Evolutionary conservation across 2,888 invertebrate genomes (phyloP), one percentile per base, ranked within the genome.

Genomic region (Eueremaeus valkanovi): DNA sequence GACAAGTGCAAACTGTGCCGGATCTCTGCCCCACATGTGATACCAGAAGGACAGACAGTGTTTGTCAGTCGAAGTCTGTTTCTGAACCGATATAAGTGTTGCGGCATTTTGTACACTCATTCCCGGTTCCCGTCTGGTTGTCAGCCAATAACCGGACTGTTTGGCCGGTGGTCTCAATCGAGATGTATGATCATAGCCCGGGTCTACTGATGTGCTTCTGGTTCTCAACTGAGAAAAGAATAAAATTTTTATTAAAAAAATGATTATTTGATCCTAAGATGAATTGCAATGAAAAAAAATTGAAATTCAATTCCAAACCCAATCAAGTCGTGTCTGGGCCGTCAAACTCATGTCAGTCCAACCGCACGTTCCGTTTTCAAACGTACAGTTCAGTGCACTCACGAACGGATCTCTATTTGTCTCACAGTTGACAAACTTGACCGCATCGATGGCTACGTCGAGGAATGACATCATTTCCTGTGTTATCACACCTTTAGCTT

Each of bases 141-240:
- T 31, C 18, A 74, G 8, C 74, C 74, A 74, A 68, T 24, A 24
- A 3, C 74, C 74, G 27, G 27, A 74, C n/a, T 63, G 24, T n/a
- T 3, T 42, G 5, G 74, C 58, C 16, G 31, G 29, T 2, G 74
- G 74, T 18, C 31, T 18, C 2, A 63, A 11, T n/a, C 13, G 24
- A 2, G 36, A 36, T 27, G 74, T 74, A n/a, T 74, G 74, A 36
- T 74, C 74, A n/a, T 68, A 27, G n/a, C 74, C 74, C 6, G 74
- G 74, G 31, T 74, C 74, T n/a, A 33, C 36, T 16, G 18, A 3
- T n/a, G 33, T 5, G 11, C 5, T 24, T 29, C 18, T 61, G 16
- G 9, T 24, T 61, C 61, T 27, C 61, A 33, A 29, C 61, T 61
- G 11, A 18, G 16, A 18, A 18, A 18, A 11, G 3, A 18, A 18